phyloP scores from a whole-genome alignment of 2,888 invertebrate genomes.

The Gari tellinella region DNA sequence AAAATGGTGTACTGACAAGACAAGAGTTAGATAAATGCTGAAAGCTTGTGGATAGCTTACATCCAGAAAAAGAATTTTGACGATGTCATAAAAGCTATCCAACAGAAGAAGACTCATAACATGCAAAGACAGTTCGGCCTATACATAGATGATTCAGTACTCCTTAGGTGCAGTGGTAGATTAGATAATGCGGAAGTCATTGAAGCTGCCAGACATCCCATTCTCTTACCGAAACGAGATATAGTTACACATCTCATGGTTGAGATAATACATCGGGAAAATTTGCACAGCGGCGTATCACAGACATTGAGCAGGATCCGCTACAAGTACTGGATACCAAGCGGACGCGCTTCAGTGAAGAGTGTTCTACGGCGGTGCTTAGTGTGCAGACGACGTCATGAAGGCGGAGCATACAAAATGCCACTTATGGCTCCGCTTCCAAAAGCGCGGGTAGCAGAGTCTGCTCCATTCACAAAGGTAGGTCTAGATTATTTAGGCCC shows the following conservation, averaged over 20 bases:
- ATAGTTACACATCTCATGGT: slow-evolving; percentile 28
- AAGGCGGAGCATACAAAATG: slow-evolving; percentile 40
- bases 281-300: slow-evolving; percentile 40
- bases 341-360: slow-evolving; percentile 26
- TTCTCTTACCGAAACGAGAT: slow-evolving; percentile 39
- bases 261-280: slow-evolving; percentile 35
- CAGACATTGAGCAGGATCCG: slow-evolving; percentile 30
- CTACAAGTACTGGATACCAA: slow-evolving; percentile 29
- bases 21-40: slow-evolving; percentile 27
- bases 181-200: slow-evolving; percentile 38
- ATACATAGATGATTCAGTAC: slow-evolving; percentile 19
- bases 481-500: slow-evolving; percentile 45
- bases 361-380: slow-evolving; percentile 17
- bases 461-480: slow-evolving; percentile 13
- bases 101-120: too few species aligned
- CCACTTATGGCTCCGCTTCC: slow-evolving; percentile 38
- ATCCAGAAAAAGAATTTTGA: slow-evolving; percentile 10
- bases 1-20: slow-evolving; percentile 4
- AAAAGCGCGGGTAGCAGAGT: slow-evolving; percentile 20
- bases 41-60: slow-evolving; percentile 23
- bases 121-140: slow-evolving; percentile 20
- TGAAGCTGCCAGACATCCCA: slow-evolving; percentile 38
- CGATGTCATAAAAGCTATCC: background rate
- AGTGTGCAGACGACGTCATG: slow-evolving; percentile 24
- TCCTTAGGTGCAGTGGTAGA: slow-evolving; percentile 40